Evolutionary conservation across 2,888 invertebrate species (phyloP), one percentile per base, ranked within the genome.

Genomic region (Drosophila niveifrons): DNA sequence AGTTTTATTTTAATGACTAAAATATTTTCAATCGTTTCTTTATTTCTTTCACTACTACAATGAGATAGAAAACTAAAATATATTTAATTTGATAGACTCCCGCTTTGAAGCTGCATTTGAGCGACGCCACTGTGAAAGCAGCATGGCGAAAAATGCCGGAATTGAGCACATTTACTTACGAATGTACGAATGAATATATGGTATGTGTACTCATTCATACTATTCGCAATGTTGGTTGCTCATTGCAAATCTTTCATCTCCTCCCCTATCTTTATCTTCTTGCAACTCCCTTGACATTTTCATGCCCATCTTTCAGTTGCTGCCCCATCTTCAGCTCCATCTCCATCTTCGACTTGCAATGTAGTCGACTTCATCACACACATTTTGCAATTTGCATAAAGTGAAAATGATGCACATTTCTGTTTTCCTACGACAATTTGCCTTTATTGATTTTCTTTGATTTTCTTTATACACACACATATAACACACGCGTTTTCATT

Each of bases 391-490:
- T 85, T 87, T 85, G 80, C 85, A 87, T 87, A 87, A 85, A 85
- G 87, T 83, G 83, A 86, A 85, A 87, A 87, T 87, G 86, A 86
- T 86, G 86, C 86, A 87, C 87, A 86, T 87, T 86, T 86, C 78
- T 82, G 74, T 85, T 84, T 83, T 80, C 71, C 82, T 62, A 73
- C 76, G 86, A 83, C 82, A 84, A 86, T 84, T 84, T 85, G 81
- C 80, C 74, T 73, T 82, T 84, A 86, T 86, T 86, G 86, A 86
- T 86, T 86, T 86, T 86, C 87, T 85, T 86, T 85, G 87, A 85
- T 86, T 85, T 82, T 62, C 73, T 58, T 48, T 62, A 56, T 53
- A 61, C 69, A 56, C 46, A 44, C 23, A 47, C 23, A 18, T 44
- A 68, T 44, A 31, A 23, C 65, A 46, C 52, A 47, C 53, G 28